Evolutionary conservation across 2,888 invertebrate genomes (phyloP).

Genomic region (Drosophila flavopinicola): DNA sequence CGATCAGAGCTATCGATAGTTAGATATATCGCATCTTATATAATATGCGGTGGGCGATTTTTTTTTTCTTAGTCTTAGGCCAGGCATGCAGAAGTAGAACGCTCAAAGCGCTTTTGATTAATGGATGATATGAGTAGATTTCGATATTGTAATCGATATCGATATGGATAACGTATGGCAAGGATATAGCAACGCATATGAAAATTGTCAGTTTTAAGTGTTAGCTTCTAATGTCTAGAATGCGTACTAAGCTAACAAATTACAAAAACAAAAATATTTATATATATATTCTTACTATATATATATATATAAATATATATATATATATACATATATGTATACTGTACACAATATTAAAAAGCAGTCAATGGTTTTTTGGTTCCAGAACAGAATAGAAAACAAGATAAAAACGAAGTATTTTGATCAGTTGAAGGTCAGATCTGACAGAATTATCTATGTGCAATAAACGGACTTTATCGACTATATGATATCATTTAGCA

Average conservation of each 20-base stretch:
- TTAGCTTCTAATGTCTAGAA: constrained; percentile 66
- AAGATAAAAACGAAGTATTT: constrained; percentile 24
- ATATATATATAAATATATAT: constrained; percentile 58
- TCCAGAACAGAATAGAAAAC: constrained; percentile 46
- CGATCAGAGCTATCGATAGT: constrained; percentile 34
- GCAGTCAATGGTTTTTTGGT: constrained; percentile 78
- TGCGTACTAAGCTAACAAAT: constrained; percentile 37
- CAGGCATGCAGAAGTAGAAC: constrained; percentile 62
- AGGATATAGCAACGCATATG: constrained; percentile 78
- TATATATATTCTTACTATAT: constrained; percentile 63
- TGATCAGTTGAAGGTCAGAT: constrained; percentile 28
- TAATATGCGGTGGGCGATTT: constrained; percentile 34
- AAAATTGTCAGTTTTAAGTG: constrained; percentile 70
- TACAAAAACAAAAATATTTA: constrained; percentile 29
- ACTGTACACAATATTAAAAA: constrained; percentile 53
- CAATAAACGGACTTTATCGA: constrained; percentile 48
- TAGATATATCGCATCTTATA: constrained; percentile 38
- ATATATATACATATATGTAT: constrained; percentile 44
- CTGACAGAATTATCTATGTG: constrained; percentile 53
- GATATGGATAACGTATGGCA: constrained; percentile 27
- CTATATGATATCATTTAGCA: constrained; percentile 27
- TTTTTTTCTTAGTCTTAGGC: constrained; percentile 67
- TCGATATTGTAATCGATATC: constrained; percentile 16
- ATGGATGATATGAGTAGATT: constrained; percentile 38
- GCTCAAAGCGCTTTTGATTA: constrained; percentile 76